phyloP scores from a whole-genome alignment of 2,888 invertebrate species.

The Melipona bicolor region DNA sequence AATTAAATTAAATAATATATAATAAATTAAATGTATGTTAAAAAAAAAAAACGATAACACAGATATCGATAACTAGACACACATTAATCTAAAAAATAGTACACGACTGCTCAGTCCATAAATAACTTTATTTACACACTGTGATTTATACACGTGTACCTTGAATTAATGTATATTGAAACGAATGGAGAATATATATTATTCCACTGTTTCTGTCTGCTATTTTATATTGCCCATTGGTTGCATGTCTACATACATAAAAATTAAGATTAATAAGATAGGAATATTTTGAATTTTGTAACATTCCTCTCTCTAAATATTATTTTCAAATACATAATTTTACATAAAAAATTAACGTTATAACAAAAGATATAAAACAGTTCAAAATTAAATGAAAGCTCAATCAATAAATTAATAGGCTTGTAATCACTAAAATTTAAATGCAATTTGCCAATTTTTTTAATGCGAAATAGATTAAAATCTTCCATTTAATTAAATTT shows the following conservation, averaged over 20 bases:
- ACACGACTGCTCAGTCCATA: background rate
- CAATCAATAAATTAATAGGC: background rate
- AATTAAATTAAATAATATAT: no score
- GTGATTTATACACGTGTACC: conserved; percentile 26
- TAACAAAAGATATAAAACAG: background rate
- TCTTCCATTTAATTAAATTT: background rate
- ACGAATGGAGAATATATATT: conserved; percentile 36
- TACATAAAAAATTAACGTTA: no score
- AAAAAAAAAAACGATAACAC: background rate
- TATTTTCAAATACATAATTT: background rate
- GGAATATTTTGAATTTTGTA: background rate
- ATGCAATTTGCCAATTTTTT: background rate
- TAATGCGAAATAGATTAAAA: background rate
- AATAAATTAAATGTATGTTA: background rate
- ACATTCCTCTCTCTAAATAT: background rate
- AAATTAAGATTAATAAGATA: conserved; percentile 31
- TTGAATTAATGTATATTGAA: conserved; percentile 29
- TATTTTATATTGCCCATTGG: conserved; percentile 17
- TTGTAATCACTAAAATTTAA: background rate
- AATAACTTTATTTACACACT: background rate
- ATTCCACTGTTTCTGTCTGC: conserved; percentile 2
- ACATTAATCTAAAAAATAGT: conserved; percentile 27
- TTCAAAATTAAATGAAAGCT: background rate
- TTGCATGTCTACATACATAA: conserved; percentile 8
- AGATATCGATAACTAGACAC: conserved; percentile 7